phyloP scores from a whole-genome alignment of 2,113 vertebrate genomes.

The Toxostoma redivivum region DNA sequence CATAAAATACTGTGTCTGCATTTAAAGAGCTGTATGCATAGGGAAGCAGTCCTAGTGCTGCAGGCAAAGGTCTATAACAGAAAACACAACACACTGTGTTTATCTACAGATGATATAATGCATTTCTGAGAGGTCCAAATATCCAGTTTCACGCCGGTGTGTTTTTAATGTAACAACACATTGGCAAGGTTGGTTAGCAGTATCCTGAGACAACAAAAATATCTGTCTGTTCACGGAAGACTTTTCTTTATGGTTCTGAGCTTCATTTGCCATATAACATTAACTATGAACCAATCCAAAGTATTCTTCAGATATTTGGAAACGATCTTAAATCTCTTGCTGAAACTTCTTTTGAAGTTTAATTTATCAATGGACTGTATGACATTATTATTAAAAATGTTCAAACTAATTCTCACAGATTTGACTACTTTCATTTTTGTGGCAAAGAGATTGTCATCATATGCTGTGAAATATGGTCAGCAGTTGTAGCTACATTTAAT shows the following conservation, averaged over 20 bases:
- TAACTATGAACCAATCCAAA: background rate
- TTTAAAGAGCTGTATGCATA: background rate
- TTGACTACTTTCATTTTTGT: background rate
- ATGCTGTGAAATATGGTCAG: background rate
- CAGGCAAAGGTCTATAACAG: background rate
- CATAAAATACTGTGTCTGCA: background rate
- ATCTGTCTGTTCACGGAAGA: background rate
- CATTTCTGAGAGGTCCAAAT: background rate
- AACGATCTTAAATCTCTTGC: background rate
- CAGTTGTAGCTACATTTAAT: background rate
- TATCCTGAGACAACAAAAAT: background rate
- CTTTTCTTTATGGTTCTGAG: background rate
- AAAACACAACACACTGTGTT: background rate
- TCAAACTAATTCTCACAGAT: background rate
- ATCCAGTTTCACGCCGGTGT: background rate
- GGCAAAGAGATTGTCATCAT: background rate
- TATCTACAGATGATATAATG: background rate
- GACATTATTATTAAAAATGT: background rate
- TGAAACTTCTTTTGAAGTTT: background rate
- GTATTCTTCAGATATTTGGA: background rate
- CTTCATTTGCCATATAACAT: background rate
- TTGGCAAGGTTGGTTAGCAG: background rate
- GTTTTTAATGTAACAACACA: background rate
- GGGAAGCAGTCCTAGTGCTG: background rate
- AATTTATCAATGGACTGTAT: background rate